These are phyloP conservation scores for Gymnoscelis rufifasciata DNA, from an alignment of 2,888 invertebrate species.

Conservation along the genomic window DNA sequence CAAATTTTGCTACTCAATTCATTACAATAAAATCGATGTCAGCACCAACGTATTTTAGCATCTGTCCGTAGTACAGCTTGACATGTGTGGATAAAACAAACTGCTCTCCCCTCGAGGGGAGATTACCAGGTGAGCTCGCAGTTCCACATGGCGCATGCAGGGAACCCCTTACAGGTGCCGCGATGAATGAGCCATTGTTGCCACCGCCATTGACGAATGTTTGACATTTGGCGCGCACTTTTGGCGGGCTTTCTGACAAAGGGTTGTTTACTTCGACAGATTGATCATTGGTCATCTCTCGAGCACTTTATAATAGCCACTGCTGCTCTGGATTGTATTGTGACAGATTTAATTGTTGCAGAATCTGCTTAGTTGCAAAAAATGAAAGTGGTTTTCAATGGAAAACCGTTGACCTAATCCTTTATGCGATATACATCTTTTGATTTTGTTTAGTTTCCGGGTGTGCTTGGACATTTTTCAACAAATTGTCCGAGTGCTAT, in stretches of 20 bases:
- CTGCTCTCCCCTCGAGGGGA: slow-evolving; percentile 65
- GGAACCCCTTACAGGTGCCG: slow-evolving; percentile 74
- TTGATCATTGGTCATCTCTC: slow-evolving; percentile 28
- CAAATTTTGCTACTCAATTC: slow-evolving; percentile 17
- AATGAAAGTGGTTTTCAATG: slow-evolving; percentile 2
- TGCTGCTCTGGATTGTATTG: slow-evolving; percentile 13
- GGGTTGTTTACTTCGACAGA: slow-evolving; percentile 50
- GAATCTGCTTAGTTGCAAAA: slow-evolving; percentile 12
- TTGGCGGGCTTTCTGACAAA: slow-evolving; percentile 53
- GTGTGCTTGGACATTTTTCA: neutral
- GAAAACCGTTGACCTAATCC: slow-evolving; percentile 21
- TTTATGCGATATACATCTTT: slow-evolving; percentile 2
- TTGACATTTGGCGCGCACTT: slow-evolving; percentile 66
- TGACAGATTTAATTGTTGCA: slow-evolving; percentile 16
- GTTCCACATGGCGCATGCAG: slow-evolving; percentile 52
- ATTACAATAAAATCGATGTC: slow-evolving; percentile 60
- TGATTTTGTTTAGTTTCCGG: slow-evolving; percentile 10
- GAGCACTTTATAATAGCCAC: slow-evolving; percentile 14
- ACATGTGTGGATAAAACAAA: slow-evolving; percentile 68
- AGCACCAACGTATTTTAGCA: slow-evolving; percentile 75
- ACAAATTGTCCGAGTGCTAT: neutral
- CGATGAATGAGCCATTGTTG: slow-evolving; percentile 63
- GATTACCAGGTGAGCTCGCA: slow-evolving; percentile 68
- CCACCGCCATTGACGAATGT: slow-evolving; percentile 60
- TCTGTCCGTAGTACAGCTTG: slow-evolving; percentile 75